Conservation (phyloP, 2,113 vertebrate genomes). For the Gymnogyps californianus region DNA sequence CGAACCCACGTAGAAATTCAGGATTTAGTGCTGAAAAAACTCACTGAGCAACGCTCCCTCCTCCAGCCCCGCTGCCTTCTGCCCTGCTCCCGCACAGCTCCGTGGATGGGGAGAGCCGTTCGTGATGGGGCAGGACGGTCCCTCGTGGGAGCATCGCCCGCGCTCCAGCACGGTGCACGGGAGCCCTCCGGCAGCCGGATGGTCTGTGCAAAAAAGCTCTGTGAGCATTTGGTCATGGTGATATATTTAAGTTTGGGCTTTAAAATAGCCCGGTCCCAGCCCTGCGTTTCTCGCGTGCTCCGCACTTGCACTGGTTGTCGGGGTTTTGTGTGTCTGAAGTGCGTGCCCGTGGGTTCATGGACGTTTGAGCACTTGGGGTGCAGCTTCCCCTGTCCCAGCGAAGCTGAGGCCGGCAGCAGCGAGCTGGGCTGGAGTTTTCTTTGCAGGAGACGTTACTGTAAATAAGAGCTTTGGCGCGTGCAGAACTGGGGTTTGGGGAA, state of each 20-base stretch:
- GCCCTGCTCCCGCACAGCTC: neutral
- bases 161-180: fast-evolving
- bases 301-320: fast-evolving
- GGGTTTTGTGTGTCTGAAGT: neutral
- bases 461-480: neutral
- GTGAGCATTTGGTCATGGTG: fast-evolving
- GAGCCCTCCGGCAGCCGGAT: neutral
- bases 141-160: neutral
- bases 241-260: neutral
- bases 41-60: fast-evolving
- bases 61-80: neutral
- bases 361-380: fast-evolving
- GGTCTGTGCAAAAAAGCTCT: too few relatives aligned
- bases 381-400: neutral
- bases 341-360: fast-evolving
- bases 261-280: neutral
- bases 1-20: neutral
- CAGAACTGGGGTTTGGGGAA: neutral
- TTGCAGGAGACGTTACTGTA: fast-evolving
- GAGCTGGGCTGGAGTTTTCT: neutral
- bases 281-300: fast-evolving
- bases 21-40: neutral
- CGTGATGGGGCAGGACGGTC: fast-evolving
- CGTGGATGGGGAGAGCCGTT: fast-evolving
- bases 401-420: neutral